Percentiles rank a stretch among this genome's conserved stretches.
phyloP scores from a whole-genome alignment of 2,797 vertebrate genomes.

The Xyrichtys novacula region DNA sequence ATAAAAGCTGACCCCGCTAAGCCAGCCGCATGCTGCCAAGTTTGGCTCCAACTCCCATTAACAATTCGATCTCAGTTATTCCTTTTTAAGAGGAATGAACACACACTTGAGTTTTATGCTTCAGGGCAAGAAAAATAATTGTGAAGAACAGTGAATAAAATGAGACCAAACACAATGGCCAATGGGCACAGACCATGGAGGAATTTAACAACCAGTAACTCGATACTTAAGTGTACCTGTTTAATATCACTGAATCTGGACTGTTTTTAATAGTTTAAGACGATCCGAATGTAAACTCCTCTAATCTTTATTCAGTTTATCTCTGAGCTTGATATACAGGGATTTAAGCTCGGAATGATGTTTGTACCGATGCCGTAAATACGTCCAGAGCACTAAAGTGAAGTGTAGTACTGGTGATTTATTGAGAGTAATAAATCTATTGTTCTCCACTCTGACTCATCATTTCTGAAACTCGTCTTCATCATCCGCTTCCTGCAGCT shows the following conservation, averaged over 20 bases:
- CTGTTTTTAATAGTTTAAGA: background rate
- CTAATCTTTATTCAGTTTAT: background rate
- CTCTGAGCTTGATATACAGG: background rate
- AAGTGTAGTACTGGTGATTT: background rate
- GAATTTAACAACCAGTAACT: conserved; percentile 27
- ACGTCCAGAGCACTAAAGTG: background rate
- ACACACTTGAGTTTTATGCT: background rate
- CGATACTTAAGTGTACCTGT: conserved; percentile 1
- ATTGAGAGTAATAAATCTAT: background rate
- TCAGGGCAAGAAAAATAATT: conserved; percentile 9
- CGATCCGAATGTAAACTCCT: background rate
- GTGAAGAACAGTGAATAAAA: conserved; percentile 29
- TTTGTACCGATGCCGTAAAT: background rate
- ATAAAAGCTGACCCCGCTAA: conserved; percentile 8
- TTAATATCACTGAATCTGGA: background rate
- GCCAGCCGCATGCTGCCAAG: background rate
- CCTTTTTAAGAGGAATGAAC: background rate
- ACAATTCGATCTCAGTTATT: conserved; percentile 15
- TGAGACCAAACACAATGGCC: conserved; percentile 14
- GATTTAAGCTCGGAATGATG: background rate
- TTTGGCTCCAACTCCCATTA: background rate
- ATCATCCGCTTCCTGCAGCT: conserved; percentile 9
- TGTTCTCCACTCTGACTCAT: background rate
- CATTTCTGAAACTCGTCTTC: background rate
- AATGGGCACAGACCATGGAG: conserved; percentile 6